Conservation (phyloP, 2,797 vertebrate species). For the Syngnathus rostellatus region DNA sequence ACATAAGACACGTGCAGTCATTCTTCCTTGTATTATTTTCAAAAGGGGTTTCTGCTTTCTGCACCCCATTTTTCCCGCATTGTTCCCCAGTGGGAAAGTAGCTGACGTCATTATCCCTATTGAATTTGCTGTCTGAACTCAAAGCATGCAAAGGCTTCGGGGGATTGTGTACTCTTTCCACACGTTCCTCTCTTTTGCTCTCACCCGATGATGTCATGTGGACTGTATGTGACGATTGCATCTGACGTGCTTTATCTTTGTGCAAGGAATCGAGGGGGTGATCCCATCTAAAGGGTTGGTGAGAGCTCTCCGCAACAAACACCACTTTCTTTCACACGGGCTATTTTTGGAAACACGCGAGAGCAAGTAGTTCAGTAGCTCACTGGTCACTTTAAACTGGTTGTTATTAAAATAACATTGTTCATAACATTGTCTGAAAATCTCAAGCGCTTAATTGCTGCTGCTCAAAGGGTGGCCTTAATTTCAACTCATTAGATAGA, state of each 20-base stretch:
- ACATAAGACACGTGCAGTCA: constrained; percentile 24
- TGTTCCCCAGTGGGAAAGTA: constrained; percentile 59
- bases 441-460: constrained; percentile 31
- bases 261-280: constrained; percentile 55
- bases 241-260: constrained; percentile 77
- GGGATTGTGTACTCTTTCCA: constrained; percentile 57
- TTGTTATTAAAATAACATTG: constrained; percentile 34
- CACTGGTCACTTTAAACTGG: constrained; percentile 35
- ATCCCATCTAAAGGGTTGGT: constrained; percentile 41
- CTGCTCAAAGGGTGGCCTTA: constrained; percentile 38
- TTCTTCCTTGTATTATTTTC: constrained; percentile 47
- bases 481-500: constrained; percentile 43
- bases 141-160: constrained; percentile 52
- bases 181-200: constrained; percentile 46
- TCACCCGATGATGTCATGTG: constrained; percentile 70
- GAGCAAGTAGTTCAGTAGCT: constrained; percentile 45
- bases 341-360: constrained; percentile 67
- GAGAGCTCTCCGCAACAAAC: constrained; percentile 45
- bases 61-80: constrained; percentile 51
- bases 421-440: constrained; percentile 21
- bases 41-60: constrained; percentile 46
- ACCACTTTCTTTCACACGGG: constrained; percentile 50
- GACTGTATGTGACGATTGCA: constrained; percentile 57
- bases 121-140: constrained; percentile 63
- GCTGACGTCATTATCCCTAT: constrained; percentile 66